Conservation (phyloP, 2,888 invertebrate species). For the Brenthis ino region DNA sequence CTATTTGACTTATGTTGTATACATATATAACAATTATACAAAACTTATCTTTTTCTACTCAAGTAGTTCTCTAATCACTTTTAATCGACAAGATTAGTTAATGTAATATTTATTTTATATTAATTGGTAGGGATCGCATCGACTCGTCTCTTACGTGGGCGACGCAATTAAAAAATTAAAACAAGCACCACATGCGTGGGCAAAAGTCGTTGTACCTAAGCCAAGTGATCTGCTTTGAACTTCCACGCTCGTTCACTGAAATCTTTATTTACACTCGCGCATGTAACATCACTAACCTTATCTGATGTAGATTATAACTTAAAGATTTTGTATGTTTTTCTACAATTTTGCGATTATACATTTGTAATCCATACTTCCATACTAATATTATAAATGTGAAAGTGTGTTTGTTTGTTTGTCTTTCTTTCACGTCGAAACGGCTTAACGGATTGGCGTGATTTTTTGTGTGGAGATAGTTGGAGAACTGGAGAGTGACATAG, state of each 20-base stretch:
- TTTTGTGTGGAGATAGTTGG: too few species aligned
- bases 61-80: not conserved
- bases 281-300: too few species aligned
- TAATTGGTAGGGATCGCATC: conserved; percentile 29
- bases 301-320: too few species aligned
- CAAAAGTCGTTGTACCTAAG: conserved; percentile 45
- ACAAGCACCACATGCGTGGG: conserved; percentile 62
- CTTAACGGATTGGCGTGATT: too few species aligned
- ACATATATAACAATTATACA: not conserved
- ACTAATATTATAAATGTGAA: too few species aligned
- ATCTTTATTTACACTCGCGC: conserved; percentile 7
- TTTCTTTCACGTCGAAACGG: too few species aligned
- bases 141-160: conserved; percentile 54
- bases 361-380: too few species aligned
- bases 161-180: conserved; percentile 72
- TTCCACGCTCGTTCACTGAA: conserved; percentile 11
- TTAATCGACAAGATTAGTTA: not conserved
- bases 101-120: not conserved
- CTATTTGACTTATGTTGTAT: conserved; percentile 7
- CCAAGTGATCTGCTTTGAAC: conserved; percentile 30
- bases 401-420: too few species aligned
- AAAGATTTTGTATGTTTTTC: too few species aligned
- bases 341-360: too few species aligned
- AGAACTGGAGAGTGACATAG: too few species aligned
- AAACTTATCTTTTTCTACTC: too few species aligned